Base-by-base conservation (phyloP, 2,888 invertebrate genomes). In the Acrocyrtus sp. region DNA sequence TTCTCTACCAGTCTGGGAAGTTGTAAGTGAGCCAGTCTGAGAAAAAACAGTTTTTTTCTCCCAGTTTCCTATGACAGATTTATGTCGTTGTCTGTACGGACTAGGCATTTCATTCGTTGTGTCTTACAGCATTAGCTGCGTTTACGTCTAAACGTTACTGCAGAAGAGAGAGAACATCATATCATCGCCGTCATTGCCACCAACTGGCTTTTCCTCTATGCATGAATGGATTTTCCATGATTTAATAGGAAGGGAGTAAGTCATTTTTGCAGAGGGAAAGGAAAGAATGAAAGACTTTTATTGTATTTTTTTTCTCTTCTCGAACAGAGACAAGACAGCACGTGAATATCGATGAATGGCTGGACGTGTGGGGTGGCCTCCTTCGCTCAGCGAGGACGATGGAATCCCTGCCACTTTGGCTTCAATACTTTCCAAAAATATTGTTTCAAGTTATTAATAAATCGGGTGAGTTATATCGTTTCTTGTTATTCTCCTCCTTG, bases 401-500 rank as follows among this genome's bases (percentile, higher is more conserved):
- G 82, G 84, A 87, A 1, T 89, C 91, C 79, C 87, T 91, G 70
- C 91, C 91, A 0, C 85, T 91, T n/a, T 92, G 91, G 87, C 84
- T 92, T 45, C 91, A 91, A 82, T 90, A 90, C 83, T 87, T 91
- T 78, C 89, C 90, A 82, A 91, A 90, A 85, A 89, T 91, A 80
- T 83, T 91, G 51, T 91, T 90, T 83, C 89, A 89, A 82, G 90
- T 90, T 26, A 89, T 91, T 69, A 90, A 91, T 82, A 88, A 89
- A 83, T 87, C 88, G 81, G 88, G 91, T 90, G 86, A 56, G 65
- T 54, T 47, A 26, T 27, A 15, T n/a, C 26, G 22, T 17, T 43
- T 43, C 39, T 15, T 15, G 17, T 12, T 2, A 29, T 34, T 54
- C 34, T 57, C 39, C 26, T 29, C 17, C 2, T 29, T 29, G 12